Conservation (phyloP, 37 sponge, comb jelly and placozoan genomes). For the Hormiphora californensis region DNA sequence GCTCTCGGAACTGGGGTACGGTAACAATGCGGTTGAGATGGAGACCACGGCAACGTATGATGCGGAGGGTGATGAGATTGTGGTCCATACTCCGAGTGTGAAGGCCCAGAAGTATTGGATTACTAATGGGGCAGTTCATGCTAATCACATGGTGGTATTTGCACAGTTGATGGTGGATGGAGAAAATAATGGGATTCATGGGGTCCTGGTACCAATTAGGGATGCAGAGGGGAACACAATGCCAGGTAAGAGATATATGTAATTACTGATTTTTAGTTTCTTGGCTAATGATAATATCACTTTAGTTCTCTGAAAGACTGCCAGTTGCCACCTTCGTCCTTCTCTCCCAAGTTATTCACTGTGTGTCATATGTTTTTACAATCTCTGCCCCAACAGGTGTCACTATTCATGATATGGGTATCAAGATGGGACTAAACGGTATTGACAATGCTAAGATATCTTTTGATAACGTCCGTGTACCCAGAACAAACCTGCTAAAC, state of each 20-base stretch:
- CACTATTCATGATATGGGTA: constrained; percentile 85
- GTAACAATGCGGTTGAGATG: constrained; percentile 80
- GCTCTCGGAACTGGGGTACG: constrained; percentile 92
- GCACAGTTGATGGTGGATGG: constrained; percentile 91
- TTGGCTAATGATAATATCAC: no score
- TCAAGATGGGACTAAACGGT: constrained; percentile 84
- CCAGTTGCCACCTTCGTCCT: background rate
- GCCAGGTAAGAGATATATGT: constrained; percentile 49
- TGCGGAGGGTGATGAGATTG: constrained; percentile 83
- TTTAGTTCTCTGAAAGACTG: background rate
- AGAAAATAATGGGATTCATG: constrained; percentile 82
- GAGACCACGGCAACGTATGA: constrained; percentile 92
- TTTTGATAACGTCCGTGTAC: constrained; percentile 73
- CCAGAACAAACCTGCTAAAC: constrained; percentile 76
- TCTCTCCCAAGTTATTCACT: background rate
- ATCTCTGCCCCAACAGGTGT: constrained; percentile 73
- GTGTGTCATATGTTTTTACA: constrained; percentile 6
- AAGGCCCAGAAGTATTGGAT: constrained; percentile 92
- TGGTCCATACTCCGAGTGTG: constrained; percentile 84
- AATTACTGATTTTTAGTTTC: no score
- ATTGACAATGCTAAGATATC: constrained; percentile 67
- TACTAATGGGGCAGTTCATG: constrained; percentile 76
- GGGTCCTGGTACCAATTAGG: constrained; percentile 81
- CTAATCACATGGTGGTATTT: constrained; percentile 80
- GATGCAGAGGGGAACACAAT: constrained; percentile 63